phyloP scores from a whole-genome alignment of 2,797 vertebrate genomes.

The Hemibagrus guttatus region DNA sequence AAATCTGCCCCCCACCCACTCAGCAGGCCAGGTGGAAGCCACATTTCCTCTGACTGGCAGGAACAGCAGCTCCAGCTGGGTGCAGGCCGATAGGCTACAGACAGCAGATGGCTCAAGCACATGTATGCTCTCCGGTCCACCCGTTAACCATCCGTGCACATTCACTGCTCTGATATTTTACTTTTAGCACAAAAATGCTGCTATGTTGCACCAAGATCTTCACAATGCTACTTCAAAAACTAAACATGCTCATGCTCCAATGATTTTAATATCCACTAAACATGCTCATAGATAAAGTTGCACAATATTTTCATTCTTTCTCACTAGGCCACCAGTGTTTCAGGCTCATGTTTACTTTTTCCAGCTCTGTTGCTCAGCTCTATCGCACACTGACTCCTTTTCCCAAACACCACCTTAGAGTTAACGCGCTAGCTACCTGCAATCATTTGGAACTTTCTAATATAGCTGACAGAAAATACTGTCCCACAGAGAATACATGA shows the following conservation, averaged over 20 bases:
- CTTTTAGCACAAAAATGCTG: not conserved
- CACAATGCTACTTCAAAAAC: not conserved
- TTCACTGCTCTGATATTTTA: not conserved
- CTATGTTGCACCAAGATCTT: not conserved
- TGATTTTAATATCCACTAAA: not conserved
- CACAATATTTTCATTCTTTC: not conserved
- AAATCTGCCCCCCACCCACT: conserved; percentile 35
- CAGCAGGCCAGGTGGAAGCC: conserved; percentile 42
- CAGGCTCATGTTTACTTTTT: not conserved
- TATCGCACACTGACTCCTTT: not conserved
- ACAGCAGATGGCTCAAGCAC: conserved; percentile 56
- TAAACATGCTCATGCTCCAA: not conserved
- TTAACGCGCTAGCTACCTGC: not conserved
- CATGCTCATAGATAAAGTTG: not conserved
- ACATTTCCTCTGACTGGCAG: conserved; percentile 61
- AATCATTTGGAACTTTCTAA: not conserved
- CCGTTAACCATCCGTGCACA: conserved; percentile 17
- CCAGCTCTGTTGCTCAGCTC: not conserved
- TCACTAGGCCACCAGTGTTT: not conserved
- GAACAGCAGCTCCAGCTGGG: conserved; percentile 55
- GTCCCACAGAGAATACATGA: not conserved
- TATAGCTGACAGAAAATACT: not conserved
- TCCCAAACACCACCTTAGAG: not conserved
- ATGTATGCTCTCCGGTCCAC: conserved; percentile 31
- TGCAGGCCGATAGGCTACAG: conserved; percentile 48